Evolutionary conservation across 2,888 invertebrate species (phyloP).

Genomic region (Limnephilus rhombicus): DNA sequence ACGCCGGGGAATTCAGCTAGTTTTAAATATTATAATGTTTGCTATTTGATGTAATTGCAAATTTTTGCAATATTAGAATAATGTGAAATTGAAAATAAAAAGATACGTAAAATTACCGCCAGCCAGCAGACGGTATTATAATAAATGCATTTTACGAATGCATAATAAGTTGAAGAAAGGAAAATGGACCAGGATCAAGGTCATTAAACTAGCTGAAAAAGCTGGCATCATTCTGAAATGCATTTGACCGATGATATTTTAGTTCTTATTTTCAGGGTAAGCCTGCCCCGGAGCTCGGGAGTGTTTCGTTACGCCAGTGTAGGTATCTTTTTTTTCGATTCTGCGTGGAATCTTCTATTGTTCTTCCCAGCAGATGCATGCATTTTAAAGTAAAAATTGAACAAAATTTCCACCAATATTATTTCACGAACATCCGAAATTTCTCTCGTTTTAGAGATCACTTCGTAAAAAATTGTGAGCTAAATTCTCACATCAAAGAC

Average conservation of each 20-base stretch:
- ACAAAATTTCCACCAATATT: neutral
- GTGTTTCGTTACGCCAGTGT: neutral
- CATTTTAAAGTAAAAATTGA: neutral
- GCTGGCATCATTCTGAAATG: neutral
- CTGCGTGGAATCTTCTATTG: neutral
- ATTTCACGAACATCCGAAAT: neutral
- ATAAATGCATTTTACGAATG: too few species aligned
- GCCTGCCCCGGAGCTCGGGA: neutral
- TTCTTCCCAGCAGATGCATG: neutral
- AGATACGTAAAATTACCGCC: too few species aligned
- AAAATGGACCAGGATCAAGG: neutral
- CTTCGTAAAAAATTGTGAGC: neutral
- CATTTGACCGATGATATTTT: neutral
- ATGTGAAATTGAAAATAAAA: too few species aligned
- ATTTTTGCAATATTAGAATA: too few species aligned
- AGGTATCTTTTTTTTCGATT: neutral
- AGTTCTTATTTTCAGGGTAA: neutral
- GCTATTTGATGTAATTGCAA: too few species aligned
- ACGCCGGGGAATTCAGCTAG: too few species aligned
- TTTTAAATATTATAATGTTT: too few species aligned
- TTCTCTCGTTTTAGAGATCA: neutral
- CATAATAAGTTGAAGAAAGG: neutral
- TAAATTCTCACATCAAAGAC: too few species aligned
- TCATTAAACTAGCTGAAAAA: neutral
- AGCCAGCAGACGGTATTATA: too few species aligned